A percentile compares a stretch with the other conserved stretches of the same genome.
Conservation (phyloP, 2,113 vertebrate genomes). For the Passerina amoena region DNA sequence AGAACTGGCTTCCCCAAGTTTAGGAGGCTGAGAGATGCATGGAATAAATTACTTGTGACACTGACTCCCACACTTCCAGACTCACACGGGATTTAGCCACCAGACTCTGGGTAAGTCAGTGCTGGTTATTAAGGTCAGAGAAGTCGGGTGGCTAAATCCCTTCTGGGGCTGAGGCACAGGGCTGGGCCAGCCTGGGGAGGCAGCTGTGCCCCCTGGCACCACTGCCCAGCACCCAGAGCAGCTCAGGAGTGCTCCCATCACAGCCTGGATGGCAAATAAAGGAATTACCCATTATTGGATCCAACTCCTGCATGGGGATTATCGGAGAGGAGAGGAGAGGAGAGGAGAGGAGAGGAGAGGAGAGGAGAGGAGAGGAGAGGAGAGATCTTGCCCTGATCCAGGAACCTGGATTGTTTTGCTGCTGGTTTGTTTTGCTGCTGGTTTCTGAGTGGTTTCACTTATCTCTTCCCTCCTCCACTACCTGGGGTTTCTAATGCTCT, state of each 20-base stretch:
- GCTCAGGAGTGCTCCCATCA: not conserved
- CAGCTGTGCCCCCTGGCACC: not conserved
- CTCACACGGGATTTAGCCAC: constrained; percentile 41
- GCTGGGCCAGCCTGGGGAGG: not conserved
- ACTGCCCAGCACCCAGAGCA: not conserved
- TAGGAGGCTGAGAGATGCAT: constrained; percentile 15
- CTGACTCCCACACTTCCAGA: constrained; percentile 57
- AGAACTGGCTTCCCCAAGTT: constrained; percentile 32
- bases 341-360: not conserved
- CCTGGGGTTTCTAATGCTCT: constrained; percentile 35
- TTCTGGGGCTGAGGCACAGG: not conserved
- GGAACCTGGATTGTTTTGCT: not conserved
- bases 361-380: not conserved
- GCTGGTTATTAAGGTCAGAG: constrained; percentile 61
- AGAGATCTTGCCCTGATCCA: not conserved
- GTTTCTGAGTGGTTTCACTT: constrained; percentile 38
- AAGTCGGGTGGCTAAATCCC: constrained; percentile 54
- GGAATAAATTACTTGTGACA: constrained; percentile 66
- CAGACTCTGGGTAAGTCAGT: constrained; percentile 32
- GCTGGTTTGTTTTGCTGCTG: not conserved
- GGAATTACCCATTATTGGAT: not conserved
- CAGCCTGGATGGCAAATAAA: not conserved
- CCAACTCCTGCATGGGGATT: not conserved
- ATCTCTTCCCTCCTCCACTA: constrained; percentile 44
- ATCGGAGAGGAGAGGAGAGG: not conserved